Evolutionary conservation across 1,140 invertebrate genomes (phyloP), one percentile per base, ranked within the genome.

Genomic region (Helicoverpa zea): DNA sequence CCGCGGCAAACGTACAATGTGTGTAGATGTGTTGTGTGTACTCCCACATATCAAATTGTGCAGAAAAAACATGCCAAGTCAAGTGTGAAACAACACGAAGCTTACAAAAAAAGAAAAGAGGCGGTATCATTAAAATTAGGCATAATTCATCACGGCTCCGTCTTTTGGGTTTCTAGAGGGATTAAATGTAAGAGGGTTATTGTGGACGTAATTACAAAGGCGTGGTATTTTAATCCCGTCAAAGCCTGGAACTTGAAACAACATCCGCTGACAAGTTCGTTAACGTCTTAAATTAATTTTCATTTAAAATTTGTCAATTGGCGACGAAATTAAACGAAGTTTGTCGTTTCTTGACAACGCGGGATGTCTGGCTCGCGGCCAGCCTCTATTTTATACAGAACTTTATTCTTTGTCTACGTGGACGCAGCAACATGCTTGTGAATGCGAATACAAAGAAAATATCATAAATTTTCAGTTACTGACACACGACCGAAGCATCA

Each of bases 241-340:
- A 86, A 81, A 86, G 83, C 79, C 68, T 66, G 72, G 72, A 83
- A 87, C 79, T 85, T 74, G 68, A 81, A 86, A 87, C 84, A 88
- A 84, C 86, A 87, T 83, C 81, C 82, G 78, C 76, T 81, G 85
- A 81, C 51, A 86, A 89, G 83, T 89, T 89, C 83, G 89, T 88
- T 87, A 89, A 87, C 84, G 79, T 87, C 84, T 88, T 83, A 83
- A 88, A 88, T 88, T 89, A 89, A 89, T 88, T 90, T 90, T 88
- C 84, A 81, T 79, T 87, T 84, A 85, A 86, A 89, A 87, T 90
- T 89, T 87, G 87, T 88, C 89, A 86, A 91, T 90, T 87, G 86
- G 80, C 81, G 73, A 79, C 73, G 64, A 84, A 88, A 88, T 89
- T 89, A 86, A 88, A 88, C 80, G 83, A 90, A 88, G 86, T 91